Evolutionary conservation across 2,888 invertebrate species (phyloP).

Genomic region (Ornithoptera priamus): DNA sequence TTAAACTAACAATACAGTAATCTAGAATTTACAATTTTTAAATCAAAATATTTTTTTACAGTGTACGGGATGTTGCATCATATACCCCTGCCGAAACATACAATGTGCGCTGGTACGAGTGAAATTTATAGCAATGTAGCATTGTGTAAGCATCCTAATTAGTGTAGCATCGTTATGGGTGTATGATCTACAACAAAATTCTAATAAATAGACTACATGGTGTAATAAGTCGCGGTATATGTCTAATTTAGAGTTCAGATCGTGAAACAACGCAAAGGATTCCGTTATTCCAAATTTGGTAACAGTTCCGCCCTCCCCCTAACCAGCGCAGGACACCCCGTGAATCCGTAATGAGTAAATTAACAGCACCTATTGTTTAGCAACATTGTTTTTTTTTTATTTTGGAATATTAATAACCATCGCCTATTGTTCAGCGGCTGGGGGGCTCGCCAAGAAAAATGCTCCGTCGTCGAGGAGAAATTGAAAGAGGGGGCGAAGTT

Average conservation of each 20-base stretch:
- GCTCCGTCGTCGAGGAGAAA: slow-evolving; percentile 44
- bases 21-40: no score
- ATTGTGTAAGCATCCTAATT: no score
- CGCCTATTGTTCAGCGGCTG: slow-evolving; percentile 63
- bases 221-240: neutral
- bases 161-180: no score
- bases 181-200: no score
- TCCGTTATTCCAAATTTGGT: slow-evolving; percentile 41
- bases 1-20: no score
- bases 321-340: slow-evolving; percentile 53
- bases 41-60: no score
- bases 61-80: no score
- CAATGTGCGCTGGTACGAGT: no score
- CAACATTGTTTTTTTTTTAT: slow-evolving; percentile 65
- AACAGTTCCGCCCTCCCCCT: slow-evolving; percentile 42
- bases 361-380: slow-evolving; percentile 79
- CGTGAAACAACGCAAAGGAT: slow-evolving; percentile 45
- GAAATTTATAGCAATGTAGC: no score
- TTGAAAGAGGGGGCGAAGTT: slow-evolving; percentile 46
- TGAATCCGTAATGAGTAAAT: slow-evolving; percentile 78
- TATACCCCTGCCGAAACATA: no score
- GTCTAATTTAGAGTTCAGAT: slow-evolving; percentile 31
- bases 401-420: slow-evolving; percentile 76
- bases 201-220: no score
- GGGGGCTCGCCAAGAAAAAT: slow-evolving; percentile 50